Evolutionary conservation across 2,797 vertebrate species (phyloP), one percentile per base, ranked within the genome.

Genomic region (Hoplostethus mediterraneus): DNA sequence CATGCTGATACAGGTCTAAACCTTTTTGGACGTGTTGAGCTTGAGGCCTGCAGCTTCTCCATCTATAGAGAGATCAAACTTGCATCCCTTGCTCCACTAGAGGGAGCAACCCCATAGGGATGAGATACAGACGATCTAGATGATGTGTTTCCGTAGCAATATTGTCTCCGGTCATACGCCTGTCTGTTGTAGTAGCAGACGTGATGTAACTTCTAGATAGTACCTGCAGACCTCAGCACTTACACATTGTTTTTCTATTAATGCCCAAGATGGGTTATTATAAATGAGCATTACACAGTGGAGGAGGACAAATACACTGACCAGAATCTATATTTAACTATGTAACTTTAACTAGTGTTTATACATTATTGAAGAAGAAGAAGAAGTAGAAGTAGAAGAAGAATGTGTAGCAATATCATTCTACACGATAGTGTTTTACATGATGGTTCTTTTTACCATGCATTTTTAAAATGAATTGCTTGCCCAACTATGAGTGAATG

Each of bases 61-160:
- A 36, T 79, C 62, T 62, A 21, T 1, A 0, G 38, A 38, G 16
- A 56, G 53, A 80, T 60, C 65, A 76, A 74, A 81, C 31, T 60
- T 76, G 30, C 51, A 44, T 6, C 0, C 13, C 1, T 54, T 63
- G 53, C 58, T 80, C 87, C 92, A 93, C 92, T 91, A 93, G 92
- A 85, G 91, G 92, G 92, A 90, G 92, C 87, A 90, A 85, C 76
- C 74, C 90, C 85, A 90, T 81, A 80, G 85, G 73, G 77, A 85
- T 83, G 62, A 63, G 53, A 67, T n/a, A 63, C 33, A 63, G 28
- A 64, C 45, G 64, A 76, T n/a, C 9, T 36, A 30, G 11, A 60
- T 71, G 45, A 68, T 36, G 17, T 62, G 30, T 67, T 53, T 49
- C 6, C 54, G 14, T 12, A 8, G 61, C 45, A 40, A 49, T 36